These are phyloP conservation scores for Sebastolobus alascanus DNA, from an alignment of 2,797 vertebrate genomes.

Conservation along the genomic window DNA sequence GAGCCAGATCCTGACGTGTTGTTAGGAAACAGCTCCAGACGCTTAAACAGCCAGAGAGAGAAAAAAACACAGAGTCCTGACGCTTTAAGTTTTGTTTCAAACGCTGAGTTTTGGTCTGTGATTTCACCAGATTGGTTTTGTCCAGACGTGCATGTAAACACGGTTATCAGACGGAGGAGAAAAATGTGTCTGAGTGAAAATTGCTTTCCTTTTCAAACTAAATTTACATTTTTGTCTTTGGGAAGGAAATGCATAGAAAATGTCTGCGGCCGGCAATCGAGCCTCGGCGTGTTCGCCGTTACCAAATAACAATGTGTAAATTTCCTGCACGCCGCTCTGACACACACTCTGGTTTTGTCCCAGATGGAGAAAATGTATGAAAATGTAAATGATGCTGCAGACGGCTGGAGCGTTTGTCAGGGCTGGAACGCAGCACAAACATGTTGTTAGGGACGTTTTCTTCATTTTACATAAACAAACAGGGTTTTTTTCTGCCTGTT, in stretches of 20 bases:
- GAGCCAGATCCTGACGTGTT: slow-evolving; percentile 43
- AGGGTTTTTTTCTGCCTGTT: neutral
- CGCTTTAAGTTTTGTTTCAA: slow-evolving; percentile 15
- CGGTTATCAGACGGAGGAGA: slow-evolving; percentile 55
- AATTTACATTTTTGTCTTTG: slow-evolving; percentile 70
- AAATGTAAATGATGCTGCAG: slow-evolving; percentile 65
- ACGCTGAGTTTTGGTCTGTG: slow-evolving; percentile 17
- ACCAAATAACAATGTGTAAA: slow-evolving; percentile 68
- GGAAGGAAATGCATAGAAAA: slow-evolving; percentile 59
- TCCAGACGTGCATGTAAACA: slow-evolving; percentile 62
- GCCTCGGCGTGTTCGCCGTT: slow-evolving; percentile 38
- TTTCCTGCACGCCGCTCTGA: slow-evolving; percentile 37
- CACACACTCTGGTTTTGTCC: slow-evolving; percentile 50
- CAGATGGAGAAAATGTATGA: slow-evolving; percentile 55
- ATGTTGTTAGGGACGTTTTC: slow-evolving; percentile 46
- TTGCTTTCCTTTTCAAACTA: slow-evolving; percentile 67
- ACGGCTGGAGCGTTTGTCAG: slow-evolving; percentile 20
- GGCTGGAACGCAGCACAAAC: slow-evolving; percentile 24
- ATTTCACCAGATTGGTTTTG: slow-evolving; percentile 68
- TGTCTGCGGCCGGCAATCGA: slow-evolving; percentile 50
- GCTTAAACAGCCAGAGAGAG: slow-evolving; percentile 16
- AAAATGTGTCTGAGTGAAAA: slow-evolving; percentile 60
- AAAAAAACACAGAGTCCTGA: neutral
- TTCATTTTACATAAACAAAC: slow-evolving; percentile 40
- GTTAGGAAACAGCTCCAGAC: slow-evolving; percentile 51